phyloP scores from a whole-genome alignment of 2,888 invertebrate species.

The Eudasyphora cyanicolor region DNA sequence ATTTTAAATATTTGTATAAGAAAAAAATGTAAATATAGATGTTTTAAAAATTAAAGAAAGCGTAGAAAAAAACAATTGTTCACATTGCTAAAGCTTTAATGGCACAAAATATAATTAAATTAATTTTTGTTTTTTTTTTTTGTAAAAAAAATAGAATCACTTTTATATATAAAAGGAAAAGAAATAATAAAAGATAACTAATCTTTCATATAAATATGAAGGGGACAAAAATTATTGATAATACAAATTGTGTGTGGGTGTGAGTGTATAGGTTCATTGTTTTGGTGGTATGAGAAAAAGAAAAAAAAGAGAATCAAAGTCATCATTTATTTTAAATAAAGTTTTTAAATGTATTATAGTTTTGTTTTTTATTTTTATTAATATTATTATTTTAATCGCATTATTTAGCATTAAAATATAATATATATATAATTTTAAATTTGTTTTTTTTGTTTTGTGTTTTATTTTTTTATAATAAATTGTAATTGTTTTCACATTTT shows the following conservation, averaged over 20 bases:
- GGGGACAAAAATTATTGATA: conserved; percentile 38
- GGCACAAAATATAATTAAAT: conserved; percentile 63
- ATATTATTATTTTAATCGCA: conserved; percentile 42
- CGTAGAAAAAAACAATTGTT: conserved; percentile 23
- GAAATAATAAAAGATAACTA: conserved; percentile 34
- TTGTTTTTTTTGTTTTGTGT: conserved; percentile 22
- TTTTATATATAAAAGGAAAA: conserved; percentile 49
- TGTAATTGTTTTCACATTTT: conserved; percentile 61
- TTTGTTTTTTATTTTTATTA: conserved; percentile 28
- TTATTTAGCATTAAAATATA: conserved; percentile 43
- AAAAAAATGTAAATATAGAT: conserved; percentile 2
- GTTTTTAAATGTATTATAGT: conserved; percentile 23
- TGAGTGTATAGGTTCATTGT: neutral
- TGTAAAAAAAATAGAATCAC: conserved; percentile 45
- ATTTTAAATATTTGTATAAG: conserved; percentile 19
- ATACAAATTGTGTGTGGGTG: conserved; percentile 38
- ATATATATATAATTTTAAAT: conserved; percentile 22
- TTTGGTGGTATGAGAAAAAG: conserved; percentile 24
- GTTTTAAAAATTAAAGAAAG: neutral
- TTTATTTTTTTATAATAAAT: conserved; percentile 49
- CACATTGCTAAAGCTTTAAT: conserved; percentile 59
- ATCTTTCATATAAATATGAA: conserved; percentile 42
- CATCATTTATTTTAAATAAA: conserved; percentile 41
- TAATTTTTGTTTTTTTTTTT: conserved; percentile 41
- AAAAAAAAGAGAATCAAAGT: conserved; percentile 19